Evolutionary conservation across 2,797 vertebrate species (phyloP).

Genomic region (Tenualosa thibaudeaui): DNA sequence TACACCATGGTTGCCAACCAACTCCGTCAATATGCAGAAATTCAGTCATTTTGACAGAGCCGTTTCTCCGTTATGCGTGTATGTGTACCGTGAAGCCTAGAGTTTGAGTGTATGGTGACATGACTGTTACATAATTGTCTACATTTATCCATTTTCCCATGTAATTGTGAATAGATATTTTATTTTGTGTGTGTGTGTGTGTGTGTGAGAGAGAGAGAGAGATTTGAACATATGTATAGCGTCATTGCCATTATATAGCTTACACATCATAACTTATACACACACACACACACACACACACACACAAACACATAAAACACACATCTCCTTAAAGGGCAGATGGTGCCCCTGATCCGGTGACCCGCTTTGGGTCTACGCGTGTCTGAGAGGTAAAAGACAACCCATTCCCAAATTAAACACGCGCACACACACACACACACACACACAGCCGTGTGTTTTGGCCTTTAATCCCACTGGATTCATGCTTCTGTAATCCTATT

Average conservation of each 20-base stretch:
- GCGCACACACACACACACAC: constrained; percentile 7
- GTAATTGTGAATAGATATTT: not conserved
- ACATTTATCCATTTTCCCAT: too few species aligned
- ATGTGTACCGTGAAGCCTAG: too few species aligned
- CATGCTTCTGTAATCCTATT: constrained; percentile 20
- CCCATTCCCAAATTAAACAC: not conserved
- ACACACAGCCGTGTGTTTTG: not conserved
- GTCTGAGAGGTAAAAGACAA: not conserved
- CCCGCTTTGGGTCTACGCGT: not conserved
- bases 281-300: not conserved
- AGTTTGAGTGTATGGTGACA: not conserved
- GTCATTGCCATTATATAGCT: too few species aligned
- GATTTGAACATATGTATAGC: too few species aligned
- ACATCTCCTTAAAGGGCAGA: not conserved
- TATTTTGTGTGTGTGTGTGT: not conserved
- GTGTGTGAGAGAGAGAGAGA: not conserved
- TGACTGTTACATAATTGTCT: not conserved
- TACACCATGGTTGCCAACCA: not conserved
- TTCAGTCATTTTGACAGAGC: too few species aligned
- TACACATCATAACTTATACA: not conserved
- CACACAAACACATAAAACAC: constrained; percentile 1
- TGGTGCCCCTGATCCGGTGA: constrained; percentile 9
- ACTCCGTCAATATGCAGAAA: too few species aligned
- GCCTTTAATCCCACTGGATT: constrained; percentile 9
- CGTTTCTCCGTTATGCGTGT: too few species aligned